Percentiles rank a stretch among this genome's conserved stretches.
phyloP scores from a whole-genome alignment of 2,888 invertebrate genomes.

The Miltochrista miniata region DNA sequence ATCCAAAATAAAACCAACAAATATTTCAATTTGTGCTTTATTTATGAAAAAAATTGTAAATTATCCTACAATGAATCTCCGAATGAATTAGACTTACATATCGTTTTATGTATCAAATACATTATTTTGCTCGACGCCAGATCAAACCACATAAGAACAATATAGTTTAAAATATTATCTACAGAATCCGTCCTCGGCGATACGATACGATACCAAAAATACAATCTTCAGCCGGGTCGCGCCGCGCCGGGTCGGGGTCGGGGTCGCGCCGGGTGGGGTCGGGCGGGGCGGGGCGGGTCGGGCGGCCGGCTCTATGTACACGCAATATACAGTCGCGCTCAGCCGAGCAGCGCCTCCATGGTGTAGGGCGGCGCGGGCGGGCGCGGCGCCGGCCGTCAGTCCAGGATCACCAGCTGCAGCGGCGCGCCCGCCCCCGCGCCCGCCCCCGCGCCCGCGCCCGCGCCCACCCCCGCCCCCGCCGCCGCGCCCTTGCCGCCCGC shows the following conservation, averaged over 20 bases:
- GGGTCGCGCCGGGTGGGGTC: constrained; percentile 19
- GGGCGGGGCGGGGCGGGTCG: constrained; percentile 23
- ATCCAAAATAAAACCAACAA: too few relatives aligned
- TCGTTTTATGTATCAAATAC: constrained; percentile 84
- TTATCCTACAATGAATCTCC: constrained; percentile 86
- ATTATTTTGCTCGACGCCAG: constrained; percentile 81
- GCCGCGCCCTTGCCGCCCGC: constrained; percentile 34
- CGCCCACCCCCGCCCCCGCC: constrained; percentile 32
- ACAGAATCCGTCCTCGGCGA: constrained; percentile 82
- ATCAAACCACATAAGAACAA: constrained; percentile 83
- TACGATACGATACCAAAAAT: constrained; percentile 81
- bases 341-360: constrained; percentile 87
- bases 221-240: constrained; percentile 68
- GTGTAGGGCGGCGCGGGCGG: constrained; percentile 83
- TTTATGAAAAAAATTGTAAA: constrained; percentile 88
- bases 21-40: constrained; percentile 85
- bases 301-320: constrained; percentile 55
- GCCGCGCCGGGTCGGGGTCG: constrained; percentile 15
- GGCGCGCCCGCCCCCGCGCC: constrained; percentile 46
- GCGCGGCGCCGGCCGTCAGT: constrained; percentile 85
- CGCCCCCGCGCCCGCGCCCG: constrained; percentile 75
- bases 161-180: constrained; percentile 83
- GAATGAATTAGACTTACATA: constrained; percentile 85
- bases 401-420: constrained; percentile 88
- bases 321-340: constrained; percentile 63